Evolutionary conservation across 2,797 vertebrate genomes (phyloP).

Genomic region (Enteromius argenteus): DNA sequence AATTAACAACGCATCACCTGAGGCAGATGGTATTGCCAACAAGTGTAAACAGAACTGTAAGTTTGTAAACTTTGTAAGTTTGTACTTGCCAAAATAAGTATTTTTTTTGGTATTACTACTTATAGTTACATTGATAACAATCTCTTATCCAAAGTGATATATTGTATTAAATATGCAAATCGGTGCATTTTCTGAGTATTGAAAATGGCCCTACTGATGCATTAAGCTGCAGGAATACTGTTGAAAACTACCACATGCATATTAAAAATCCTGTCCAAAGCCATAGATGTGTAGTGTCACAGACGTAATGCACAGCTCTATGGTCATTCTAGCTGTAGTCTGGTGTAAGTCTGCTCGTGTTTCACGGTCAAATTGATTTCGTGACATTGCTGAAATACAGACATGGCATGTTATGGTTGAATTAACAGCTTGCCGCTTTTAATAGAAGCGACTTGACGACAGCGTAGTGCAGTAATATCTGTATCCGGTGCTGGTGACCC

Average conservation of each 20-base stretch:
- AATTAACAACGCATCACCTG: conserved; percentile 2
- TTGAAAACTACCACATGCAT: background rate
- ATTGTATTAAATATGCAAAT: background rate
- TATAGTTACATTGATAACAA: background rate
- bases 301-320: background rate
- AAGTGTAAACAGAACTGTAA: background rate
- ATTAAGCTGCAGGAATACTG: background rate
- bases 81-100: no score
- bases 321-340: background rate
- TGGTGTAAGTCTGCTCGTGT: conserved; percentile 14
- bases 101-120: background rate
- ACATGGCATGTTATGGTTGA: background rate
- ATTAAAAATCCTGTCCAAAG: background rate
- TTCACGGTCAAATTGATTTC: conserved; percentile 6
- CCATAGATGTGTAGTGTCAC: background rate
- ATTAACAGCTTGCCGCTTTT: conserved; percentile 32
- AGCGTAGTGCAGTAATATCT: background rate
- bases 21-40: background rate
- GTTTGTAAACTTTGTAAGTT: no score
- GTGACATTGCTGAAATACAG: conserved; percentile 11
- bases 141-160: background rate
- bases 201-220: background rate
- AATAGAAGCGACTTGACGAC: conserved; percentile 15
- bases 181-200: background rate
- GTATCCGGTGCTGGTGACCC: conserved; percentile 55